Evolutionary conservation across 2,113 vertebrate species (phyloP), one percentile per base, ranked within the genome.

Genomic region (Siphamia tubifer): DNA sequence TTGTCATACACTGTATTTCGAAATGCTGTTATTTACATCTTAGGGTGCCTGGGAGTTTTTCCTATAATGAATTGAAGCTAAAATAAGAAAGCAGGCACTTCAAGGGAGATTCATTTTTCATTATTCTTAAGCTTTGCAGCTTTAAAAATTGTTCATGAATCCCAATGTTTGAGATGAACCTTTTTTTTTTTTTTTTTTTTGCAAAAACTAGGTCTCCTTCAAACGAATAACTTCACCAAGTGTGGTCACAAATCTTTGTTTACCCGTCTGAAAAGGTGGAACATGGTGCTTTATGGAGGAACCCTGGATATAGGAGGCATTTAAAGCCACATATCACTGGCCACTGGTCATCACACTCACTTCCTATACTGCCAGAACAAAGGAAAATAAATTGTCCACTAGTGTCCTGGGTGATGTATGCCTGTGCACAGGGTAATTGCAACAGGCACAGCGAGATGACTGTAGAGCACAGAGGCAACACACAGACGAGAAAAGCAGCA

Each of bases 341-440:
- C 21, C 16, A 19, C 10, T 23, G 12, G 27, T 27, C 69, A 43
- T 78, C 60, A 21, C 25, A 31, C 36, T 34, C 34, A 44, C 49
- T 74, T 77, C 57, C 20, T 36, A 39, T 44, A 36, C 30, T 7
- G 23, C 49, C 73, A 58, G 43, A 65, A 69, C 61, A 66, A 78
- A 58, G 34, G 28, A 10, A 8, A 8, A 23, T 49, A 48, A 58
- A 73, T 20, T 4, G 42, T 56, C 67, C 65, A 8, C 64, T 7
- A 45, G 61, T 53, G 74, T 76, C 61, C 28, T 4, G 8, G 55
- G 53, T 83, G 81, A 84, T 83, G 44, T 57, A 61, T 64, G 63
- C 68, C 66, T 43, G 54, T 12, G 19, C 74, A 73, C 74, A 71
- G 81, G 78, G 58, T 79, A 82, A 84, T 77, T 86, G 77, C 54